Evolutionary conservation across 2,888 invertebrate genomes (phyloP), one percentile per base, ranked within the genome.

Genomic region (Synergus japonicus): DNA sequence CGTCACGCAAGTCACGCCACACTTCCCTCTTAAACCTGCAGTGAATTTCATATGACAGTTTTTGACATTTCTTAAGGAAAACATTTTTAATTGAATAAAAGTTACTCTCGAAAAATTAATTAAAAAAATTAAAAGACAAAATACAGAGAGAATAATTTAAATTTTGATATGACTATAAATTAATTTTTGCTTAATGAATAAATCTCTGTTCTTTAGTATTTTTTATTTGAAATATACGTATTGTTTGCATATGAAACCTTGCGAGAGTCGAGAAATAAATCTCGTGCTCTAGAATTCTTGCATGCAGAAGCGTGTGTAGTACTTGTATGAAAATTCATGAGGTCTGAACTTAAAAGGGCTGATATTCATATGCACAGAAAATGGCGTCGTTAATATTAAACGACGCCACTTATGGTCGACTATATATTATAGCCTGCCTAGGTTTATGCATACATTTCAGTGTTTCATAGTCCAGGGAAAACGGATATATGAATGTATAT

Each of bases 341-440:
- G 89, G 82, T 85, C 86, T 87, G 86, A 83, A 85, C 82, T 89
- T 87, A 88, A 89, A 88, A 87, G 86, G 87, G 84, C 86, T 88
- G 90, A 90, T 90, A 89, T 90, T 89, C 90, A 89, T 90, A 89
- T 89, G 88, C 78, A 83, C 86, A 87, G 89, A 91, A 91, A 91
- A 91, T 90, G 90, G 89, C 90, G 90, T 91, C 91, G 91, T 91
- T 91, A 91, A 90, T 87, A 89, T 90, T 90, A 91, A 91, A 89
- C 88, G 91, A 89, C 88, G 86, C 88, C 85, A 88, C 91, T 91
- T 90, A 91, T 89, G 88, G 86, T 80, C 83, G 79, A 79, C 64
- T 46, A 79, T 77, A 44, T 73, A 10, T 10, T 12, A 67, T 44
- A 54, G 49, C n/a, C 37, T 58, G n/a, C 54, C 37, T 73, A 37